These are phyloP conservation scores for Anoplolepis gracilipes DNA, from an alignment of 1,140 invertebrate genomes.

Conservation along the genomic window DNA sequence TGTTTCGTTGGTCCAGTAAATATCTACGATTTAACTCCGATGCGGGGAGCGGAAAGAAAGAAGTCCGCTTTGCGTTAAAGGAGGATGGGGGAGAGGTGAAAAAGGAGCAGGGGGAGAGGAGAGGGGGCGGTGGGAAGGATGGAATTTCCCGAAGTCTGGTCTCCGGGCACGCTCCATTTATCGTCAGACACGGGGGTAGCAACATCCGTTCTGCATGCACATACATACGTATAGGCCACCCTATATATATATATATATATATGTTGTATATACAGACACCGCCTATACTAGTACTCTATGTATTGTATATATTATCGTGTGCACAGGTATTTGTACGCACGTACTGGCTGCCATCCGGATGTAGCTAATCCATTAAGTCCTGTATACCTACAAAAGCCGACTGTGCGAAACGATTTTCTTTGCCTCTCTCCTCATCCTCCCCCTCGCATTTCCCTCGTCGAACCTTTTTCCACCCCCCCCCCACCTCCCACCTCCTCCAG, in stretches of 20 bases:
- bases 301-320: too few relatives aligned
- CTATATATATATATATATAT: constrained; percentile 22
- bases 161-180: constrained; percentile 63
- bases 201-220: constrained; percentile 20
- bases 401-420: constrained; percentile 58
- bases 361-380: constrained; percentile 74
- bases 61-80: too few relatives aligned
- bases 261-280: too few relatives aligned
- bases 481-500: neutral
- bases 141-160: constrained; percentile 43
- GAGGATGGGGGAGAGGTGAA: neutral
- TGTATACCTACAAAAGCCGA: constrained; percentile 62
- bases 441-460: too few relatives aligned
- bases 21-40: constrained; percentile 31
- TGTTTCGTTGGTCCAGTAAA: constrained; percentile 23
- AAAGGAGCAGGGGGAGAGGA: neutral
- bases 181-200: constrained; percentile 45
- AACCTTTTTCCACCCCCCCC: neutral
- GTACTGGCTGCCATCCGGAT: constrained; percentile 57
- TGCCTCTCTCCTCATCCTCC: neutral
- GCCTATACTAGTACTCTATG: too few relatives aligned
- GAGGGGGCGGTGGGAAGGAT: neutral
- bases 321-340: constrained; percentile 46
- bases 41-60: too few relatives aligned
- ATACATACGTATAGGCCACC: neutral